phyloP scores from a whole-genome alignment of 2,888 invertebrate genomes.

The Balanococcus diminutus region DNA sequence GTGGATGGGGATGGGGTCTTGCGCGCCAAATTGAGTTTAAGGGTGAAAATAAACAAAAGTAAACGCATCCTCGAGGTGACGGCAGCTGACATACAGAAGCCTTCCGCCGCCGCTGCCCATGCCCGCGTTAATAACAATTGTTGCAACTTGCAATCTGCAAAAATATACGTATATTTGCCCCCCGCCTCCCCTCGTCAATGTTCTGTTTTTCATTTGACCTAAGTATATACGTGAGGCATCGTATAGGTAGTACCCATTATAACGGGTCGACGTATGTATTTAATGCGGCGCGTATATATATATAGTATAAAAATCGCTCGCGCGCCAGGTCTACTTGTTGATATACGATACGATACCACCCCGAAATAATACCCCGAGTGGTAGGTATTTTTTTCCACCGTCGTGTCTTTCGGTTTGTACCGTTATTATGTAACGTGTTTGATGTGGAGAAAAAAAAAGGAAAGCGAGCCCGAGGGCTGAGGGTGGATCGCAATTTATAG shows the following conservation, averaged over 20 bases:
- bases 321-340: not conserved
- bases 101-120: not conserved
- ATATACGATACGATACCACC: slow-evolving; percentile 3
- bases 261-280: not conserved
- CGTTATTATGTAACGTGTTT: not conserved
- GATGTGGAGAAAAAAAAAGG: not conserved
- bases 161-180: not conserved
- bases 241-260: not conserved
- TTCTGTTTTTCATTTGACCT: too few species aligned
- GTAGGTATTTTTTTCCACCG: not conserved
- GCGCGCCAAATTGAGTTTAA: slow-evolving; percentile 42
- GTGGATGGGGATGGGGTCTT: too few species aligned
- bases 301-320: not conserved
- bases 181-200: not conserved
- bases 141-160: slow-evolving; percentile 42
- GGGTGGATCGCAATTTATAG: not conserved
- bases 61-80: slow-evolving; percentile 42
- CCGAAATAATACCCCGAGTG: not conserved
- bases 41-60: slow-evolving; percentile 50
- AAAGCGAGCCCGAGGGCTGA: too few species aligned
- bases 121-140: slow-evolving; percentile 31
- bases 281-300: not conserved
- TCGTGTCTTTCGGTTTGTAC: not conserved
- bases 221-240: not conserved
- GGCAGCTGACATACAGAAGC: slow-evolving; percentile 33